phyloP scores from a whole-genome alignment of 2,888 invertebrate species.

The Orchesella flavescens region DNA sequence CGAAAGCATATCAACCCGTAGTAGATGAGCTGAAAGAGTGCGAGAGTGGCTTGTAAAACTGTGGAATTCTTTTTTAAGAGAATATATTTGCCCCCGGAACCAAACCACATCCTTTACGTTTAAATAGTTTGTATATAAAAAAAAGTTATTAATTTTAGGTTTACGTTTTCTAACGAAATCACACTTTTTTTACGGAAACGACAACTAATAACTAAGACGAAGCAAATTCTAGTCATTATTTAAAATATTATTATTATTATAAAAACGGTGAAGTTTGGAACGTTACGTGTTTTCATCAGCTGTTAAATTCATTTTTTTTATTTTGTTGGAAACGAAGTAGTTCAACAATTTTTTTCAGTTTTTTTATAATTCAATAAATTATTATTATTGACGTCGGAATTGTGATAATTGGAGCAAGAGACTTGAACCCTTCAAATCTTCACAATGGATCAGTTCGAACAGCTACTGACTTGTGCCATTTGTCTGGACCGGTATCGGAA shows the following conservation, averaged over 20 bases:
- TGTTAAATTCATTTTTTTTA: too few relatives aligned
- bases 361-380: constrained; percentile 23
- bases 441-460: constrained; percentile 95
- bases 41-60: constrained; percentile 40
- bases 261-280: too few relatives aligned
- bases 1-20: not conserved
- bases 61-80: constrained; percentile 34
- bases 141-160: constrained; percentile 9
- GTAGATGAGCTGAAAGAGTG: constrained; percentile 41
- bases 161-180: constrained; percentile 4
- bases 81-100: constrained; percentile 21
- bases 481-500: constrained; percentile 95
- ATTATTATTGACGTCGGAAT: not conserved
- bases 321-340: too few relatives aligned
- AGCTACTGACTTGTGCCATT: constrained; percentile 97
- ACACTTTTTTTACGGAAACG: not conserved
- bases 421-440: not conserved
- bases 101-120: not conserved
- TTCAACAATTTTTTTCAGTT: constrained; percentile 18
- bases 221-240: not conserved
- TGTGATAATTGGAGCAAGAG: not conserved
- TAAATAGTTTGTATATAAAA: too few relatives aligned
- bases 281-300: too few relatives aligned
- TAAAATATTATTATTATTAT: too few relatives aligned
- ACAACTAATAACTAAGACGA: not conserved